Evolutionary conservation across 2,113 vertebrate genomes (phyloP), one percentile per base, ranked within the genome.

Genomic region (Phyllopteryx taeniolatus): DNA sequence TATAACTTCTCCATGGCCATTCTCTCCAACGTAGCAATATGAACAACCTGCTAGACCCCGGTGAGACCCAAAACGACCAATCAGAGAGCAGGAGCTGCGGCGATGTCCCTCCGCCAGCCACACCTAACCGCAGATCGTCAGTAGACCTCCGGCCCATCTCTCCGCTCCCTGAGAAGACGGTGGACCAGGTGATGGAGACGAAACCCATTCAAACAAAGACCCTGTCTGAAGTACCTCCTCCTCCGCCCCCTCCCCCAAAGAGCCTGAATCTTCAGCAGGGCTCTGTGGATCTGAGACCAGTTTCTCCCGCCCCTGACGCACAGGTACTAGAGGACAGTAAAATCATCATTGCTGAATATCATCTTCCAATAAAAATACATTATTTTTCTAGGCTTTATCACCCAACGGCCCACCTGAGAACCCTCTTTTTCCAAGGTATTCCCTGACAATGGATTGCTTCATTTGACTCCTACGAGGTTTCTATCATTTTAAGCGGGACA

Each of bases 1-100:
- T 39, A 49, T 74, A 8, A 77, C 61, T 85, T 61, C 75, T 76
- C 82, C 95, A 95, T 76, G 84, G 89, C 19, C 91, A 86, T 46
- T 92, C 94, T 0, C 81, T 95, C 51, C 86, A 94, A 72, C 94
- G 93, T 85, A 94, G 94, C 86, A 96, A 96, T 57, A 90, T 94
- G 68, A 93, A 93, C 78, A 94, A 96, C 84, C 93, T 97, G 67
- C 83, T 96, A 78, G 94, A 94, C 42, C 86, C 19, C n/a, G 83
- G 70, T 3, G 84, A 87, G 72, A 78, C 79, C 54, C 53, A 64
- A 73, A 27, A 85, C 0, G 83, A 91, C 76, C 90, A 87, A 47
- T 82, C 87, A 14, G 93, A 87, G 60, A 80, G 33, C 64, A 87
- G 78, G 71, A 86, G 54, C 43, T 88, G 83, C 8, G 84, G 82